Conservation (phyloP, 2,113 vertebrate genomes). For the Epinephelus moara region DNA sequence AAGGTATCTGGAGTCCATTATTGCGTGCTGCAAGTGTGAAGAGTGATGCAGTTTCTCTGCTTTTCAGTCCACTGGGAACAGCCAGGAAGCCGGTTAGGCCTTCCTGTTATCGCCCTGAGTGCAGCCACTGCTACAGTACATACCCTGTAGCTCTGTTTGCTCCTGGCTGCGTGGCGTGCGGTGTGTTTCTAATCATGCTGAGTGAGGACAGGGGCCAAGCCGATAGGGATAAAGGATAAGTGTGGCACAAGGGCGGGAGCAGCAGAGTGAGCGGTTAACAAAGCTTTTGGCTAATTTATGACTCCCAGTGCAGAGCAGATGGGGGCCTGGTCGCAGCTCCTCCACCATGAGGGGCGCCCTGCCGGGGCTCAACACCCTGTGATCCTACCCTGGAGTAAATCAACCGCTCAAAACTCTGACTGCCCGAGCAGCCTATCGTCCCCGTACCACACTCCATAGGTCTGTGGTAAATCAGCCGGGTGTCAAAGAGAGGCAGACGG, state of each 20-base stretch:
- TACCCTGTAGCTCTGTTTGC: conserved; percentile 24
- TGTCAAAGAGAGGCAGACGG: conserved; percentile 41
- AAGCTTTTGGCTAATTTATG: conserved; percentile 75
- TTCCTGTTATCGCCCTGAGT: conserved; percentile 28
- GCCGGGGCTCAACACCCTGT: conserved; percentile 53
- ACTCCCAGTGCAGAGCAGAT: conserved; percentile 55
- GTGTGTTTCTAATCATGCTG: conserved; percentile 60
- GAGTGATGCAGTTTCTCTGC: conserved; percentile 2
- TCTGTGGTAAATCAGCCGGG: conserved; percentile 67
- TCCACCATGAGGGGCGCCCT: conserved; percentile 25
- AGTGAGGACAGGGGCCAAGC: conserved; percentile 66
- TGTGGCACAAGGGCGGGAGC: conserved; percentile 64
- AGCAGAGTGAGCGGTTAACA: conserved; percentile 55
- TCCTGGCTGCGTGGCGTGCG: conserved; percentile 1
- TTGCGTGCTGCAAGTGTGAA: conserved; percentile 16
- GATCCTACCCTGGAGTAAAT: conserved; percentile 72
- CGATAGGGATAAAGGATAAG: conserved; percentile 53
- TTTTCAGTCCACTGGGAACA: conserved; percentile 18
- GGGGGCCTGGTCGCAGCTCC: conserved; percentile 39
- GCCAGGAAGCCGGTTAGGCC: conserved; percentile 10
- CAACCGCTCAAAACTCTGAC: conserved; percentile 54
- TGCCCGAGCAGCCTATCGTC: conserved; percentile 13
- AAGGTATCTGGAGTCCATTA: conserved; percentile 2
- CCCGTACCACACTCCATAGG: background rate
- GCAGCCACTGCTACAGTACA: conserved; percentile 15